Evolutionary conservation across 2,797 vertebrate species (phyloP).

Genomic region (Tauraco hartlaubi): DNA sequence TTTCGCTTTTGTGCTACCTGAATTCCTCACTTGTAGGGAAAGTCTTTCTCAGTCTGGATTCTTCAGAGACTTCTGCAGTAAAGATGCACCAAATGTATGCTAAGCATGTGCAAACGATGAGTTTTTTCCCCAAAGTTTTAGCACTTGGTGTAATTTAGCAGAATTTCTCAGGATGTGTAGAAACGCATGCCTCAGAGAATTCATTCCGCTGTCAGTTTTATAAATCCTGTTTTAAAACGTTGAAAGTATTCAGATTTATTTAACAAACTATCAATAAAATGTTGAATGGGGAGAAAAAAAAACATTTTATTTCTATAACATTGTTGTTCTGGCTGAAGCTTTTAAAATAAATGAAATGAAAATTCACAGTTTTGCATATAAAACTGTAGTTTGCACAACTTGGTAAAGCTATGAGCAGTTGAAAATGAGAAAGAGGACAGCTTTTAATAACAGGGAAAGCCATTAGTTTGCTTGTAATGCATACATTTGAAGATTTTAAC

Average conservation of each 20-base stretch:
- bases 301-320: neutral
- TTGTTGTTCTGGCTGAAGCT: neutral
- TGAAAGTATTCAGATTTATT: neutral
- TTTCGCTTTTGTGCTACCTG: neutral
- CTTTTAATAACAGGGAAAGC: neutral
- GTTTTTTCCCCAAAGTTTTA: neutral
- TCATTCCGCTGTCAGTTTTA: neutral
- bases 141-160: neutral
- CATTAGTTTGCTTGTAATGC: neutral
- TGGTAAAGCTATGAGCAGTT: neutral
- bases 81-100: neutral
- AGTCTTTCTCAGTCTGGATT: neutral
- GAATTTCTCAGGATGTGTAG: neutral
- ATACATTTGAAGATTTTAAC: neutral
- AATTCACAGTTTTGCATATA: neutral
- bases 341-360: neutral
- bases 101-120: neutral
- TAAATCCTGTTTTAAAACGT: neutral
- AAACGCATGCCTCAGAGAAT: fast-evolving
- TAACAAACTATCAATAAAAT: neutral
- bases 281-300: neutral
- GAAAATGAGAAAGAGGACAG: neutral
- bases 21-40: neutral
- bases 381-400: neutral
- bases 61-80: neutral